phyloP scores from a whole-genome alignment of 1,140 invertebrate species.

The Trissolcus basalis region DNA sequence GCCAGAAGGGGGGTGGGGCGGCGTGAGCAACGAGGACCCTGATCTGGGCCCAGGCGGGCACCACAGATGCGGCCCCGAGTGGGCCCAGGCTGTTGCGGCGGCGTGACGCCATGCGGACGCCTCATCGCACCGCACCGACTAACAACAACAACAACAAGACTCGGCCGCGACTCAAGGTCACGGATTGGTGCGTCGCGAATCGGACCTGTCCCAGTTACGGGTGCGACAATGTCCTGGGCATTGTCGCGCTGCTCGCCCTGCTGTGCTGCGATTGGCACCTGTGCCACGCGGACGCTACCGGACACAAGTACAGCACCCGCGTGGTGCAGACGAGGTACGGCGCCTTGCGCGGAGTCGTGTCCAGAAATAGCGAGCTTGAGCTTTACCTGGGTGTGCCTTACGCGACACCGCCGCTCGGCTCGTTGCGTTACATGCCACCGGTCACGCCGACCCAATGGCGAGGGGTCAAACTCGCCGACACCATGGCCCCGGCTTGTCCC shows the following conservation, averaged over 20 bases:
- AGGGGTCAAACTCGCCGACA: conserved; percentile 86
- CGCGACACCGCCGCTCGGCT: conserved; percentile 87
- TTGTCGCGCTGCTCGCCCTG: conserved; percentile 74
- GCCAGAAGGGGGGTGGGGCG: conserved; percentile 6
- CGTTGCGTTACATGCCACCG: conserved; percentile 93
- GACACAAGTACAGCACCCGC: conserved; percentile 86
- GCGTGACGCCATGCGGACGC: conserved; percentile 76
- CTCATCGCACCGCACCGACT: conserved; percentile 66
- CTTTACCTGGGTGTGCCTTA: conserved; percentile 97
- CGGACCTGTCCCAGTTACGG: conserved; percentile 22
- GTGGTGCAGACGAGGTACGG: conserved; percentile 92
- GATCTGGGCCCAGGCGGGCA: conserved; percentile 62
- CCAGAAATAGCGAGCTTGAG: conserved; percentile 88
- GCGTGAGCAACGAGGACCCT: conserved; percentile 20
- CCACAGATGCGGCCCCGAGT: conserved; percentile 72
- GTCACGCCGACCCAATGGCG: conserved; percentile 93
- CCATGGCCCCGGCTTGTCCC: conserved; percentile 91
- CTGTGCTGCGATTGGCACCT: conserved; percentile 68
- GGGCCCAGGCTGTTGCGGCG: conserved; percentile 69
- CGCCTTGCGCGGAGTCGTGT: conserved; percentile 87
- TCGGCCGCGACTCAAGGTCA: conserved; percentile 4
- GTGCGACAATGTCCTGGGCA: conserved; percentile 34
- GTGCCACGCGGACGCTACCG: conserved; percentile 65
- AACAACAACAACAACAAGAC: conserved; percentile 39
- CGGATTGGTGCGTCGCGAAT: neutral